These are phyloP conservation scores for Heteronetta atricapilla DNA, from an alignment of 2,113 vertebrate species.

Conservation along the genomic window DNA sequence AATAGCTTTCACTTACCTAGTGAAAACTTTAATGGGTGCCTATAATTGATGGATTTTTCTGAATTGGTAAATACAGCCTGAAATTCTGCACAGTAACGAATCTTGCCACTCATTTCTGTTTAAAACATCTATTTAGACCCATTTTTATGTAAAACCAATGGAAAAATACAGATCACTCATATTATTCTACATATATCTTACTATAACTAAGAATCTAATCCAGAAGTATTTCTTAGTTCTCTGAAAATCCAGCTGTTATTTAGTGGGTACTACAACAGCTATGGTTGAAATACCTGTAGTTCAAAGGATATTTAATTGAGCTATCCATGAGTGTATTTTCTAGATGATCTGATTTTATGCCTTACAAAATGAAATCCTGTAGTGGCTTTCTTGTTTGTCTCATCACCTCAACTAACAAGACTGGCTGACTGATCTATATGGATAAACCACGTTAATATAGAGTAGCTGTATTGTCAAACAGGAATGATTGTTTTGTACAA, in stretches of 20 bases:
- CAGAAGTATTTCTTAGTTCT: neutral
- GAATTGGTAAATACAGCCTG: neutral
- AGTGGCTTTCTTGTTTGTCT: neutral
- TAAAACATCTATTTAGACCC: too few relatives aligned
- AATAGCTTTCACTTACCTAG: too few relatives aligned
- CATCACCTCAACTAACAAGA: neutral
- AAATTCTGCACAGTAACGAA: neutral
- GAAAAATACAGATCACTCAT: neutral
- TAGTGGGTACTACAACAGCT: neutral
- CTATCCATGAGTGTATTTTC: neutral
- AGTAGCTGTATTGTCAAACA: neutral
- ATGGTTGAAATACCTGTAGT: neutral
- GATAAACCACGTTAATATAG: neutral
- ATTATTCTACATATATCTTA: neutral
- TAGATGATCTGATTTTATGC: neutral
- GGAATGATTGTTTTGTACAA: neutral
- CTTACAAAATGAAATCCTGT: neutral
- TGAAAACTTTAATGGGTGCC: too few relatives aligned
- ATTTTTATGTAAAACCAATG: neutral
- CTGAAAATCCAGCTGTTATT: neutral
- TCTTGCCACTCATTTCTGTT: neutral
- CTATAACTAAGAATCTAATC: neutral
- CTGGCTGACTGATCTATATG: neutral
- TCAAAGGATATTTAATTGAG: neutral
- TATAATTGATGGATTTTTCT: neutral